Percentiles rank a stretch among this genome's conserved stretches.
Evolutionary conservation across 2,888 invertebrate genomes (phyloP).

Genomic region (Agriopis aurantiaria): DNA sequence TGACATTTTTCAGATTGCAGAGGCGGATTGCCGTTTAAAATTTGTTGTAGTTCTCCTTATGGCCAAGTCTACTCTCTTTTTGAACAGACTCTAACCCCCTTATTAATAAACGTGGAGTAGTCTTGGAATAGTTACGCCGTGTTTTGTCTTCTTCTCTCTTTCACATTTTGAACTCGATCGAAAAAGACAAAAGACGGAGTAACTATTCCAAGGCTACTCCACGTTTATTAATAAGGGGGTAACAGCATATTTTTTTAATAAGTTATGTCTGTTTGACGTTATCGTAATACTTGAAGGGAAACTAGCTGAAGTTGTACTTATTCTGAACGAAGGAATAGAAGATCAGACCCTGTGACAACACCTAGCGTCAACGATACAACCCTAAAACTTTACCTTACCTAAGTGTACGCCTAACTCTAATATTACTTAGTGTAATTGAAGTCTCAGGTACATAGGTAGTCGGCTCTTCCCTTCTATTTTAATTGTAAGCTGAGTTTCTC

Average conservation of each 20-base stretch:
- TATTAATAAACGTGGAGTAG: too few species aligned
- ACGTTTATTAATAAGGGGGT: too few species aligned
- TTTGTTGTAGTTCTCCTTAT: too few species aligned
- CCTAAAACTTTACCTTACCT: constrained; percentile 75
- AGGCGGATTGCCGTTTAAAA: too few species aligned
- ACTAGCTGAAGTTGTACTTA: not conserved
- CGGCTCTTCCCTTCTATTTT: constrained; percentile 70
- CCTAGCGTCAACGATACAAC: constrained; percentile 77
- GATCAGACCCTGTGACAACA: constrained; percentile 81
- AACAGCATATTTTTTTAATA: not conserved
- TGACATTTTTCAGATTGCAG: too few species aligned
- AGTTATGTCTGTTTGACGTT: not conserved
- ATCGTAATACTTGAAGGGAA: constrained; percentile 1
- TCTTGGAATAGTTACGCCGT: too few species aligned
- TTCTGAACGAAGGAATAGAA: constrained; percentile 53
- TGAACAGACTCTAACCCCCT: too few species aligned
- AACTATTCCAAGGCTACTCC: too few species aligned
- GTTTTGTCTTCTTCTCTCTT: too few species aligned
- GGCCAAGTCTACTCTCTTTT: too few species aligned
- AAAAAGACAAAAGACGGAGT: too few species aligned
- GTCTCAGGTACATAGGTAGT: constrained; percentile 81
- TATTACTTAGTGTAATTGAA: constrained; percentile 83
- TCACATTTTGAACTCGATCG: too few species aligned
- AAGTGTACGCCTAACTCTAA: constrained; percentile 77
- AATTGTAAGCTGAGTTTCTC: constrained; percentile 61